Base-by-base conservation (phyloP, 2,888 invertebrate genomes). In the Andrena trimmerana region DNA sequence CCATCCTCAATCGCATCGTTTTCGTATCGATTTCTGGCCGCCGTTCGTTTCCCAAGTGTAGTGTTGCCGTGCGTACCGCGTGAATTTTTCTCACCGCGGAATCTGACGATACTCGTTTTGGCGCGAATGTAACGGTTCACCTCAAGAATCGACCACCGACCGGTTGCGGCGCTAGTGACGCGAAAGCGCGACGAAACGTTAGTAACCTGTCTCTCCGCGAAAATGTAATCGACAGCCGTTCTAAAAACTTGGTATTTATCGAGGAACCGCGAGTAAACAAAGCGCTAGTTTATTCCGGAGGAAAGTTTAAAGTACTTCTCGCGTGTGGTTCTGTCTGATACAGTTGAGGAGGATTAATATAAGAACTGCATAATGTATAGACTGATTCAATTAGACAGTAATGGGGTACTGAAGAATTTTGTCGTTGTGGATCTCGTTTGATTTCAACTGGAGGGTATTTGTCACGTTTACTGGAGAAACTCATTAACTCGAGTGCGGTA, bases 111-210 rank as follows among this genome's bases (percentile, higher is more conserved):
- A 20, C 10, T 20, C 50, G 6, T 75, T 82, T 82, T 81, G 82
- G 82, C 82, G 82, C 81, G 82, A 75, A 82, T 29, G 10, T 2
- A 6, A 8, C 6, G 16, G 5, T 33, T 29, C 42, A 60, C 16
- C 24, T 33, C n/a, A 10, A 29, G 24, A 31, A 67, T 70, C 16
- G 31, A 48, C 16, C 57, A 48, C 5, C 48, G 60, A 73, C 31
- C 31, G 5, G 29, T 27, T 52, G 42, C 13, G n/a, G 2, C 31
- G 24, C 36, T 50, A 16, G 81, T 66, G 66, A 27, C 8, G 42
- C 16, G 31, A 42, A 13, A 31, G 6, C 20, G n/a, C 24, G 2
- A 10, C 10, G 10, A 29, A 16, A 13, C 27, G 1, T n/a, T 16
- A 7, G 36, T 50, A 24, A 48, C 27, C 50, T 50, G 78, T 63